These are phyloP conservation scores for Carlito syrichta DNA, from an alignment of 2,113 vertebrate species.

Conservation along the genomic window DNA sequence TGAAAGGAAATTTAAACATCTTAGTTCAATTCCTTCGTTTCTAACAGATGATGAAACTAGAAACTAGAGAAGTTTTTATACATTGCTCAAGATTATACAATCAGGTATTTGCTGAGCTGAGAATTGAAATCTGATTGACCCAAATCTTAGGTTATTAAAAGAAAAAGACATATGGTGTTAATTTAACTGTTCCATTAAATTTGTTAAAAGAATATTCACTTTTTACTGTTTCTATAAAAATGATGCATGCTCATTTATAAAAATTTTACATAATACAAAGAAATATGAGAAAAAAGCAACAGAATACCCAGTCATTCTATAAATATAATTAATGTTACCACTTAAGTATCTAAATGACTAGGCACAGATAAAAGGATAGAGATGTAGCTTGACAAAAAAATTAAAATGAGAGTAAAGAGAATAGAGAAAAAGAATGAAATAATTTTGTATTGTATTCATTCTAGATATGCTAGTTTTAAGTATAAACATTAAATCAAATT, in stretches of 20 bases:
- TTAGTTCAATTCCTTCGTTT: background rate
- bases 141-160: conserved; percentile 54
- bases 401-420: background rate
- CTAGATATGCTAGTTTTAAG: conserved; percentile 2
- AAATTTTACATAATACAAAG: conserved; percentile 23
- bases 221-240: conserved; percentile 61
- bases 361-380: background rate
- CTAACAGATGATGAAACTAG: background rate
- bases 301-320: conserved; percentile 19
- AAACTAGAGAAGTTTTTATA: background rate
- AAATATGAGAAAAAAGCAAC: conserved; percentile 15
- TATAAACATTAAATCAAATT: background rate
- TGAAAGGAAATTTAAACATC: background rate
- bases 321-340: conserved; percentile 26
- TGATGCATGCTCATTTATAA: conserved; percentile 35
- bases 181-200: conserved; percentile 60
- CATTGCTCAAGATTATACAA: background rate
- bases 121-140: conserved; percentile 15
- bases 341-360: conserved; percentile 22
- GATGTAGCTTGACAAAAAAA: conserved; percentile 9
- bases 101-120: background rate
- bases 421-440: background rate
- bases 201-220: conserved; percentile 35
- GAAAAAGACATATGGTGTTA: conserved; percentile 40
- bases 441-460: background rate